phyloP scores from a whole-genome alignment of 2,113 vertebrate species.

The Mastomys natalensis region DNA sequence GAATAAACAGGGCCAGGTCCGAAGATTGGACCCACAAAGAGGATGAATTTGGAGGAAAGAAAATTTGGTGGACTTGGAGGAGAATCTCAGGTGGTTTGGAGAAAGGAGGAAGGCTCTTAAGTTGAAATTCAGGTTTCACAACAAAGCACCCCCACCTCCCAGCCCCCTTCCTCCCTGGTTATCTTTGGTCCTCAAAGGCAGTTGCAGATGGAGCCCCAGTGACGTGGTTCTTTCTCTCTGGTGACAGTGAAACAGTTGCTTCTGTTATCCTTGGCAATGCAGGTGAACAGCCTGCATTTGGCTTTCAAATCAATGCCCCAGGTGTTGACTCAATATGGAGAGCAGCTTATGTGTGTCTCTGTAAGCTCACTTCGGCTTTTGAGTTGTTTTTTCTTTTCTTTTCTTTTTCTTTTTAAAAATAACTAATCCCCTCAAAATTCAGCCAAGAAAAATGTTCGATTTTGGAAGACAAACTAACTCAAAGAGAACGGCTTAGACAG shows the following conservation, averaged over 20 bases:
- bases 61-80: conserved; percentile 56
- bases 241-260: conserved; percentile 77
- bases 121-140: not conserved
- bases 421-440: conserved; percentile 67
- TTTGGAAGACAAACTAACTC: conserved; percentile 73
- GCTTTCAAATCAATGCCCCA: conserved; percentile 83
- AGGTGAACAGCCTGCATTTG: conserved; percentile 86
- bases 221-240: conserved; percentile 55
- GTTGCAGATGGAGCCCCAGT: conserved; percentile 77
- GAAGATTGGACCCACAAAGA: not conserved
- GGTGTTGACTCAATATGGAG: conserved; percentile 86
- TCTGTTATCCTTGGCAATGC: conserved; percentile 86
- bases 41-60: not conserved
- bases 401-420: conserved; percentile 66
- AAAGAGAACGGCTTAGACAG: conserved; percentile 31
- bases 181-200: conserved; percentile 65
- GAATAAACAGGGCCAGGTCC: conserved; percentile 23
- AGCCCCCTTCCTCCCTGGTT: not conserved
- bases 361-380: conserved; percentile 67
- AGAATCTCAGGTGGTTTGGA: not conserved
- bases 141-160: not conserved
- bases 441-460: conserved; percentile 79
- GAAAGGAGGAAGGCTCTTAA: not conserved
- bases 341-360: conserved; percentile 78
- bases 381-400: conserved; percentile 74